Base-by-base conservation (phyloP, 2,888 invertebrate species). In the Eupithecia exiguata region DNA sequence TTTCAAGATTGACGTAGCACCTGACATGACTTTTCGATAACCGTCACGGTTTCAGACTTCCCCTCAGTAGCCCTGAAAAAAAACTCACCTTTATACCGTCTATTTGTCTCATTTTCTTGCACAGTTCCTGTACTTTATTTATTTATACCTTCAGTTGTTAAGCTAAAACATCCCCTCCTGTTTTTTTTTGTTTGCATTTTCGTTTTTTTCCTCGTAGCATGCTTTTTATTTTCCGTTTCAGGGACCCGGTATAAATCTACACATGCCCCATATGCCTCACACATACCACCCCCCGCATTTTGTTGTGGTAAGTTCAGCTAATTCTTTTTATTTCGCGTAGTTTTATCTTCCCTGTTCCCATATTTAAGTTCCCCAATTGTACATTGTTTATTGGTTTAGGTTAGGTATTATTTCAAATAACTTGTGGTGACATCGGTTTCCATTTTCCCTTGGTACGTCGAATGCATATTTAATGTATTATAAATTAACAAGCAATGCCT, bases 201-300 rank as follows among this genome's bases (percentile, higher is more conserved):
- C 80, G 80, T 80, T 76, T 63, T n/a, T 89, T 85, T 84, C 85
- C 89, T 89, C 87, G 88, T 91, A 92, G 93, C 93, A 93, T 94
- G 93, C 90, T 89, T 91, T 66, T 91, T 80, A 84, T 85, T 86
- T 93, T 90, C 92, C 89, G 92, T 89, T 94, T 82, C 94, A 94
- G 95, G 95, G 94, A 84, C 93, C 91, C 85, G 95, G 94, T 92
- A 94, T 95, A 94, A 89, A 87, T 84, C 89, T 94, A 87, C 88
- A 93, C 89, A 92, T 94, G 93, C 90, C 94, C 85, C 94, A 94
- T 88, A 89, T 93, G 92, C 92, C 94, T 87, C 94, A 94, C 89
- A 90, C 94, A 93, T 94, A 92, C 89, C 94, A 94, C 84, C 91
- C 94, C 90, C 94, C 94, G 89, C 94, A 94, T 94, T 94, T 88